Evolutionary conservation across 1,140 invertebrate genomes (phyloP).

Genomic region (Scaptomyza montana): DNA sequence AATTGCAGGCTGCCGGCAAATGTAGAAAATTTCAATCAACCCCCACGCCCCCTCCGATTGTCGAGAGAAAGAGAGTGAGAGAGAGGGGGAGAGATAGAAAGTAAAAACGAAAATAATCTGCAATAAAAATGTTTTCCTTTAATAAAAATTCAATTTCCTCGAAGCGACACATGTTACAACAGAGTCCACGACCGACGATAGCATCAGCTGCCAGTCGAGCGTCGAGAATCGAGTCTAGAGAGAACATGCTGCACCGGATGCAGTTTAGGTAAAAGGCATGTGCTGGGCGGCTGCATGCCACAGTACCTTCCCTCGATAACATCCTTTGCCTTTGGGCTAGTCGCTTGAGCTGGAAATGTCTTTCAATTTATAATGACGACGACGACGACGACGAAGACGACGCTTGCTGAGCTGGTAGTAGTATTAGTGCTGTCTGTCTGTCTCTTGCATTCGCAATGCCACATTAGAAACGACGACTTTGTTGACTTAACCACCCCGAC

Average conservation of each 20-base stretch:
- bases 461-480: constrained; percentile 59
- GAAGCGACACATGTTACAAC: constrained; percentile 79
- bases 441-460: constrained; percentile 76
- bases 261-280: constrained; percentile 71
- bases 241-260: constrained; percentile 52
- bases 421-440: constrained; percentile 14
- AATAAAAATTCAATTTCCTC: constrained; percentile 83
- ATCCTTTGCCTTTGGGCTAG: constrained; percentile 42
- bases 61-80: too few species aligned
- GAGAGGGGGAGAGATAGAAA: background rate
- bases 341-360: constrained; percentile 61
- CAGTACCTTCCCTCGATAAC: background rate
- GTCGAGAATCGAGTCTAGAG: background rate
- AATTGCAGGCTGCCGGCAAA: constrained; percentile 62
- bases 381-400: constrained; percentile 17
- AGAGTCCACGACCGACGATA: constrained; percentile 19
- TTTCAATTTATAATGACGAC: constrained; percentile 80
- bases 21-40: constrained; percentile 71
- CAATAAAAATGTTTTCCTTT: constrained; percentile 83
- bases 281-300: background rate
- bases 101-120: constrained; percentile 79
- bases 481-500: constrained; percentile 19
- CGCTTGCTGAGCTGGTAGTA: constrained; percentile 41
- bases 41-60: background rate
- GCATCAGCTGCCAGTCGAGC: constrained; percentile 38